Conservation (phyloP, 1,140 invertebrate species). For the Pseudobourletiella spinata region DNA sequence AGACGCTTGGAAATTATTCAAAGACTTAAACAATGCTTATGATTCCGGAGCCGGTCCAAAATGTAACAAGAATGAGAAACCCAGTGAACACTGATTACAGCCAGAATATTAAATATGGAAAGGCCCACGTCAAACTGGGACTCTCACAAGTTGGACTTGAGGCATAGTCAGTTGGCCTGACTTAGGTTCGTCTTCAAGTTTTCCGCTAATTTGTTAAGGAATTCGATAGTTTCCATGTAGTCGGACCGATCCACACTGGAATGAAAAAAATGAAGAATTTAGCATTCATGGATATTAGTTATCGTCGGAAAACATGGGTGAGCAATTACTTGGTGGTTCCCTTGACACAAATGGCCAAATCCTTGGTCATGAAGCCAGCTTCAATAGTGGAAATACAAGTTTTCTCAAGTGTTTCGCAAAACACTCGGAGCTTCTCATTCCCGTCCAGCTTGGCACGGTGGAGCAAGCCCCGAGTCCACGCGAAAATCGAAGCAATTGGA, state of each 20-base stretch:
- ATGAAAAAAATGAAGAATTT: slow-evolving; percentile 19
- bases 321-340: slow-evolving; percentile 58
- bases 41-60: too few relatives aligned
- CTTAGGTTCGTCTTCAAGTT: slow-evolving; percentile 68
- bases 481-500: slow-evolving; percentile 96
- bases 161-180: slow-evolving; percentile 14
- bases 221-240: slow-evolving; percentile 96
- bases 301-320: too few relatives aligned
- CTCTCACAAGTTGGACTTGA: too few relatives aligned
- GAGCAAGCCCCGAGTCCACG: slow-evolving; percentile 85
- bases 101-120: too few relatives aligned
- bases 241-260: slow-evolving; percentile 67
- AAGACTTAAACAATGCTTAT: too few relatives aligned
- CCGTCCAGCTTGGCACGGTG: slow-evolving; percentile 89
- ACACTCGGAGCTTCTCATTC: slow-evolving; percentile 64
- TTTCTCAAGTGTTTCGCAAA: slow-evolving; percentile 72
- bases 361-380: slow-evolving; percentile 90
- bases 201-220: slow-evolving; percentile 89
- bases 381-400: slow-evolving; percentile 94
- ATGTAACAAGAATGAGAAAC: too few relatives aligned
- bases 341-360: slow-evolving; percentile 96
- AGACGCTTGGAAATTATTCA: too few relatives aligned
- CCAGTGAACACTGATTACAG: too few relatives aligned
- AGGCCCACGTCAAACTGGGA: too few relatives aligned
- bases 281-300: too few relatives aligned